A percentile compares a stretch with the other conserved stretches of the same genome.
Conservation (phyloP, 2,113 vertebrate species). For the Elephas maximus region DNA sequence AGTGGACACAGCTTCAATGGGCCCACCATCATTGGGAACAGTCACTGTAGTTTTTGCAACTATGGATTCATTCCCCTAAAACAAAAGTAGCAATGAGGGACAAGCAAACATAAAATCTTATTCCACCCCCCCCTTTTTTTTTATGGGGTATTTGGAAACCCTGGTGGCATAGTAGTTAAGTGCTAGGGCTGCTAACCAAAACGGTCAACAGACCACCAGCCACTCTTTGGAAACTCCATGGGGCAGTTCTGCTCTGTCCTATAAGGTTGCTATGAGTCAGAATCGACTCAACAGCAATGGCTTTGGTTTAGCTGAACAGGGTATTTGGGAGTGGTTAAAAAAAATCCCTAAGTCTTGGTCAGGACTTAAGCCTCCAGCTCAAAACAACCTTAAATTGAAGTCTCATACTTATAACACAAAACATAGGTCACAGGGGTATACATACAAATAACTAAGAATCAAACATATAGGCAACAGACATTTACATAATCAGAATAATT, state of each 20-base stretch:
- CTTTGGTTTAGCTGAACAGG: neutral
- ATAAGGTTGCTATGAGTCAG: too few species aligned
- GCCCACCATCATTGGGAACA: conserved; percentile 94
- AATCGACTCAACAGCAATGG: too few species aligned
- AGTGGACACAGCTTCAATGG: conserved; percentile 96
- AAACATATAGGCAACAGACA: conserved; percentile 27
- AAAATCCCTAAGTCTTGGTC: conserved; percentile 32
- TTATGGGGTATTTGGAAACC: too few species aligned
- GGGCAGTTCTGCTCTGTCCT: too few species aligned
- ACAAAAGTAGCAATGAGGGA: conserved; percentile 46
- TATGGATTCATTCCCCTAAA: conserved; percentile 95
- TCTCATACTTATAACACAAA: conserved; percentile 26
- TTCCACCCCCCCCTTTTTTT: too few species aligned
- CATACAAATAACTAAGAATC: conserved; percentile 37
- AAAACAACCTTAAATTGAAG: conserved; percentile 28
- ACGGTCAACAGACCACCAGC: too few species aligned
- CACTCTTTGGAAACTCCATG: too few species aligned
- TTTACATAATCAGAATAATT: conserved; percentile 58
- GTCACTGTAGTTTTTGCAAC: conserved; percentile 97
- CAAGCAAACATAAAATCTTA: neutral
- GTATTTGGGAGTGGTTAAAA: neutral
- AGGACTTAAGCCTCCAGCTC: neutral
- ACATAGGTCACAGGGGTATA: neutral
- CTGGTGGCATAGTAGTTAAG: too few species aligned
- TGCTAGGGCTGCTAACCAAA: too few species aligned